Base-by-base conservation (phyloP, 23 tunicate genomes). In the Styela plicata region DNA sequence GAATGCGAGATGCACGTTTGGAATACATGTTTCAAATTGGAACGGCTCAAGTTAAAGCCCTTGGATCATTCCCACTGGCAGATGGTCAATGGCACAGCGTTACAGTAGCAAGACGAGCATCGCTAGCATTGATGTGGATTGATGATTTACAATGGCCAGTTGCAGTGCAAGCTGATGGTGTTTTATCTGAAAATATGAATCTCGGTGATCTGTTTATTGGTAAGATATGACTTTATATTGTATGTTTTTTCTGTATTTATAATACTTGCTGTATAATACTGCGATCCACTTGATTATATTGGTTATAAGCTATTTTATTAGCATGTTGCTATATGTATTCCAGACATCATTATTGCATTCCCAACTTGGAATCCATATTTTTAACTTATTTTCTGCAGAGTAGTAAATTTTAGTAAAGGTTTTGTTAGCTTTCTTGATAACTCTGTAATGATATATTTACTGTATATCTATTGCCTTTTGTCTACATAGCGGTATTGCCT, bases 121-220 rank as follows among this genome's bases (percentile, higher is more conserved):
- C 89, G 31, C 84, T 85, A n/a, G 89, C 87, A 22, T 77, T 85
- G 37, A 84, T 93, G 94, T 93, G 94, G 94, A 73, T 93, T 30
- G 98, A 93, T 64, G 89, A 88, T 44, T 24, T 80, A 29, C 80
- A 79, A 19, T 28, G 53, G 19, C 89, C 98, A 19, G 89, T 82
- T 13, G 94, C 93, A 53, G 76, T 70, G 20, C 93, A 93, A 57
- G 73, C 93, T 2, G 82, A 88, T 2, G 77, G 76, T 31, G 62
- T 73, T 5, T 89, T 73, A 28, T 66, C 70, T 24, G 70, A 34
- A 24, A 73, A 52, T 70, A 81, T 74, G 13, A 63, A 83, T 1
- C 89, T 85, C 27, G 98, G 98, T n/a, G 82, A 88, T 29, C 52
- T 93, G 33, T 93, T 83, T 79, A 36, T 93, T 27, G 98, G 98